These are phyloP conservation scores for Trissonchulus sp. DNA, from an alignment of 2,888 invertebrate species.

Conservation along the genomic window DNA sequence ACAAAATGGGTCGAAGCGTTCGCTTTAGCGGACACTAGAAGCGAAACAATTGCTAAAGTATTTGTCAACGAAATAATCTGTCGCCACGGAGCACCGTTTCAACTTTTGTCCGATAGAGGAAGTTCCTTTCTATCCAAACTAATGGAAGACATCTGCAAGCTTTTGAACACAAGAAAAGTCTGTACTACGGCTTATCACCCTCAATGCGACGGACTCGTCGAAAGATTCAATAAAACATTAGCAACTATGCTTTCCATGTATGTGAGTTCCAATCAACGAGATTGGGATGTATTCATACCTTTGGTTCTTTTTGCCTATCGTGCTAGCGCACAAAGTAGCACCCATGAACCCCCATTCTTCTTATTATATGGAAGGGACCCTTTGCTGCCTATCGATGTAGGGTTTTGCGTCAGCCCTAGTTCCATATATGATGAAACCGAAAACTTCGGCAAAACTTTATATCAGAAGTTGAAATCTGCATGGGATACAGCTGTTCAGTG, in stretches of 20 bases:
- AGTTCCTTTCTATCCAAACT: constrained; percentile 34
- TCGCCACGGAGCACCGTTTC: no score
- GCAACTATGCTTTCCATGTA: constrained; percentile 38
- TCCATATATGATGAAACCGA: not conserved
- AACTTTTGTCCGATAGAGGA: constrained; percentile 38
- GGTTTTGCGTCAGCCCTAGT: not conserved
- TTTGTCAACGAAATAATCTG: no score
- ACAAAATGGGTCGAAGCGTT: no score
- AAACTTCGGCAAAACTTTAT: no score
- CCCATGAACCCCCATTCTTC: not conserved
- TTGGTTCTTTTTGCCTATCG: constrained; percentile 14
- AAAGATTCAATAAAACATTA: constrained; percentile 41
- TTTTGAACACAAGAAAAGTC: constrained; percentile 31
- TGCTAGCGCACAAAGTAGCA: not conserved
- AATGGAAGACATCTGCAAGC: constrained; percentile 29
- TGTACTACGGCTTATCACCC: constrained; percentile 30
- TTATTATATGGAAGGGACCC: constrained; percentile 12
- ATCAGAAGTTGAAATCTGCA: not conserved
- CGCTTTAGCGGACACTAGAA: not conserved
- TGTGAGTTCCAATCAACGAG: constrained; percentile 35
- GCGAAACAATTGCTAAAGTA: constrained; percentile 41
- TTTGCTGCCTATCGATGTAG: not conserved
- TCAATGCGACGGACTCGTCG: no score
- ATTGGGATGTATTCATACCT: no score
- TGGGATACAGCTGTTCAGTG: not conserved